Evolutionary conservation across 2,888 invertebrate genomes (phyloP).

Genomic region (Crossocerus cetratus): DNA sequence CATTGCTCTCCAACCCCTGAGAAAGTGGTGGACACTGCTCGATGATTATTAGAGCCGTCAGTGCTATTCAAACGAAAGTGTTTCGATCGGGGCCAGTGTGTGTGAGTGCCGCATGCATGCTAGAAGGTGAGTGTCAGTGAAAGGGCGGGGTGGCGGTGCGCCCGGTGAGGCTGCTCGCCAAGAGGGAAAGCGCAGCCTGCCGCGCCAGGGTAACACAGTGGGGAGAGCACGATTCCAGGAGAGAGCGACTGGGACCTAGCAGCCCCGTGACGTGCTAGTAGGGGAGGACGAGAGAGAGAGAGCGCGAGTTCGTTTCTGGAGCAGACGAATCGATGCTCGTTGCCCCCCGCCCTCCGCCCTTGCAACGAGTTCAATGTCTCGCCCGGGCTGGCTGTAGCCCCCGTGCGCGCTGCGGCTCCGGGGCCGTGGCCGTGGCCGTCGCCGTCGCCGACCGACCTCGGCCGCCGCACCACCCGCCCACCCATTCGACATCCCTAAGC

Average conservation of each 20-base stretch:
- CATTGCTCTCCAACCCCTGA: too few species aligned
- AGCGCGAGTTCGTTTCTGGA: conserved; percentile 66
- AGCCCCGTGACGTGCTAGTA: conserved; percentile 32
- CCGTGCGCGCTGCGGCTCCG: conserved; percentile 26
- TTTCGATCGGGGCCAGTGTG: too few species aligned
- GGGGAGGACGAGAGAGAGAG: conserved; percentile 42
- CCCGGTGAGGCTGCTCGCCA: conserved; percentile 10
- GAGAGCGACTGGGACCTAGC: conserved; percentile 11
- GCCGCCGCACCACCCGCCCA: conserved; percentile 10
- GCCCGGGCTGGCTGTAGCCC: conserved; percentile 68
- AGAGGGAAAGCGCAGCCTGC: too few species aligned
- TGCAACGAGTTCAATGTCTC: conserved; percentile 74
- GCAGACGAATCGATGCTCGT: conserved; percentile 73
- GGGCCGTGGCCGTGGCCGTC: conserved; percentile 69
- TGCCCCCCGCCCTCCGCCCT: conserved; percentile 60
- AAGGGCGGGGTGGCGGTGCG: conserved; percentile 12
- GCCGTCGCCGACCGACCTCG: conserved; percentile 19
- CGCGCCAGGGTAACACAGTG: not conserved
- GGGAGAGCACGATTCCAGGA: conserved; percentile 12
- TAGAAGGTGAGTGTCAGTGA: conserved; percentile 31
- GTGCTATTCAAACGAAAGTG: too few species aligned
- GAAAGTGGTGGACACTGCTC: too few species aligned
- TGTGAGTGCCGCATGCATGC: conserved; percentile 4
- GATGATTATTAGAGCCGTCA: too few species aligned
- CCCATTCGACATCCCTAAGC: conserved; percentile 4